Evolutionary conservation across 2,888 invertebrate genomes (phyloP), one percentile per base, ranked within the genome.

Genomic region (Lacanobia wlatinum): DNA sequence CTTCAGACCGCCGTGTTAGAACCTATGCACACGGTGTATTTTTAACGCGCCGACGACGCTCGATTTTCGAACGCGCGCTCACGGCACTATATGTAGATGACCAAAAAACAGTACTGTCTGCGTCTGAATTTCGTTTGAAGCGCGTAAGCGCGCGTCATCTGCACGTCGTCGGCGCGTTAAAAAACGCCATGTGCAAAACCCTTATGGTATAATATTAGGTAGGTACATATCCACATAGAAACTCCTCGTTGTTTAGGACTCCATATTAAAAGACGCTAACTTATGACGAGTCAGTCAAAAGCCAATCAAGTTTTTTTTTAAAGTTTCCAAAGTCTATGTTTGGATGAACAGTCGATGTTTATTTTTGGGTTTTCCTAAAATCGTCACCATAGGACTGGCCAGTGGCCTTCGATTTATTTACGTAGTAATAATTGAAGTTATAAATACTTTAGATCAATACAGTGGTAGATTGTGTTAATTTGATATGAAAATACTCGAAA

Each of bases 291-390:
- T 28, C 40, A 12, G 14, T 21, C 14, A 58, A 70, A 70, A 58
- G 48, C 40, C 40, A 58, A 21, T 10, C 5, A 12, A 21, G 38
- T 14, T 6, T 10, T 70, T 55, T 43, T 63, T 38, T 3, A 40
- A 43, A 21, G 28, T 48, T 59, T 53, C 5, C 21, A 23, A 60
- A 74, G 59, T 40, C 28, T 40, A 75, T 40, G 21, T 59, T 59
- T 40, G 28, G 40, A 14, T 43, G 16, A 66, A 66, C 38, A 59
- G 60, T 40, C 52, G 46, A 65, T 48, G 52, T 53, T 52, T 40
- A n/a, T 50, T 23, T 40, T 50, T 34, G 63, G 73, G 62, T 62
- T 59, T 77, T 77, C 43, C 73, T 58, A 62, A 78, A 71, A 71
- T 52, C 34, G 10, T 52, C 21, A 34, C 38, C 8, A 14, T 21